These are phyloP conservation scores for Caenorhabditis macrosperma DNA, from an alignment of 2,888 invertebrate genomes.

Conservation along the genomic window DNA sequence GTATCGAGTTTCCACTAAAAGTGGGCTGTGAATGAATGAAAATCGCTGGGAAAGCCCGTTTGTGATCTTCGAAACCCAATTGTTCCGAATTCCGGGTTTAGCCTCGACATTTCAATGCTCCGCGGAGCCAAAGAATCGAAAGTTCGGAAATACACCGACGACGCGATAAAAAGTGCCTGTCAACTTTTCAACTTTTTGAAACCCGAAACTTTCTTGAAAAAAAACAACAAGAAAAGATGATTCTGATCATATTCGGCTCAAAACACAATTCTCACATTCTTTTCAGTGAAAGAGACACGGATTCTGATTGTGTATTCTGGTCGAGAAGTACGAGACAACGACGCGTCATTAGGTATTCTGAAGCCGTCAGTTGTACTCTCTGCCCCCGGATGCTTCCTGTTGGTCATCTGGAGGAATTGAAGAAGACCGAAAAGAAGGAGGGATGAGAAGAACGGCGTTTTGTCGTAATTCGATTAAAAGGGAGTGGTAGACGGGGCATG, in stretches of 20 bases:
- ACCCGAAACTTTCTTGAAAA: background rate
- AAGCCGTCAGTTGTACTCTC: slow-evolving; percentile 6
- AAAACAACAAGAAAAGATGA: background rate
- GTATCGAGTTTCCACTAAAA: background rate
- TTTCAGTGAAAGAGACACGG: background rate
- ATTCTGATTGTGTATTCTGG: slow-evolving; percentile 32
- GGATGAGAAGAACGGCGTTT: slow-evolving; percentile 32
- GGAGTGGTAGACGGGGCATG: slow-evolving; percentile 29
- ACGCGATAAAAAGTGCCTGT: background rate
- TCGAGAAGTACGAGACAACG: slow-evolving; percentile 14
- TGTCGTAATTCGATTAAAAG: slow-evolving; percentile 51
- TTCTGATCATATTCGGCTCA: slow-evolving; percentile 7
- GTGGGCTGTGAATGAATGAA: background rate
- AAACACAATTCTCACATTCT: slow-evolving; percentile 21
- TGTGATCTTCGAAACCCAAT: background rate
- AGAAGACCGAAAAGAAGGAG: slow-evolving; percentile 1
- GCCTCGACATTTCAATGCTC: too few species aligned
- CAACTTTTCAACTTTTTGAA: slow-evolving; percentile 1
- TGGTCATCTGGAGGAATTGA: slow-evolving; percentile 27
- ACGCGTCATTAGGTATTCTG: slow-evolving; percentile 29
- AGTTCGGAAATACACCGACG: too few species aligned
- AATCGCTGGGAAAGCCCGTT: background rate
- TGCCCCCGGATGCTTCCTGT: background rate
- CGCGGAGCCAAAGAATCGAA: too few species aligned
- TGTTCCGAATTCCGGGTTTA: background rate